Base-by-base conservation (phyloP, 2,113 vertebrate genomes). In the Sarotherodon lohbergeri region DNA sequence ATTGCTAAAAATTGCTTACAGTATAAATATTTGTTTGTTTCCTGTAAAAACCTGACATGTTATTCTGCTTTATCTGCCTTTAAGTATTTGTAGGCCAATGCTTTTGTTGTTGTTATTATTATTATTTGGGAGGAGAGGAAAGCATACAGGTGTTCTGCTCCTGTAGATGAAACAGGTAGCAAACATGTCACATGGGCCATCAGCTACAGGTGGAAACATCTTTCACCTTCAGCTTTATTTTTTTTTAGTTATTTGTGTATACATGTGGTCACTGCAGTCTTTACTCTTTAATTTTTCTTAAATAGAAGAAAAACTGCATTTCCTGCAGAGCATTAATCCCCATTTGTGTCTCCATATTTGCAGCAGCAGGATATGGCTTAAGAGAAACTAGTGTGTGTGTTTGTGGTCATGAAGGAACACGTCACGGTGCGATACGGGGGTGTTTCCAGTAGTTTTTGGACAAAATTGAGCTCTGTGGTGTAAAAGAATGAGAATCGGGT, bases 371-470 rank as follows among this genome's bases (percentile, higher is more conserved):
- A 71, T 71, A 5, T 24, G 7, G 0, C 7, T 71, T 16, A 43
- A 14, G n/a, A 0, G 63, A 71, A 71, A 22, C 63, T 41, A 0
- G 11, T 4, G 63, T 71, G 17, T 36, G 66, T 43, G 36, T 71
- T 6, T 16, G n/a, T 24, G 66, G 66, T 24, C n/a, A 24, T 43
- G 3, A 43, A 71, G 7, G 36, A 71, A 24, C 39, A 43, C 8
- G 3, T 71, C 68, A 7, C 24, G 11, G 41, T 27, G 68, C 22
- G 6, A 19, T 6, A 7, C 5, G 9, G 6, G 16, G 5, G 13
- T 29, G 24, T 76, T 76, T 29, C 41, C 41, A 76, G 10, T 29
- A 0, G 68, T 29, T 48, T 73, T 17, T 4, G 68, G 41, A 48
- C 14, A 73, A 16, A 46, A 4, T 17, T 16, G 27, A 32, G 29